Base-by-base conservation (phyloP, 2,888 invertebrate genomes). In the Galerucella nymphaeae region DNA sequence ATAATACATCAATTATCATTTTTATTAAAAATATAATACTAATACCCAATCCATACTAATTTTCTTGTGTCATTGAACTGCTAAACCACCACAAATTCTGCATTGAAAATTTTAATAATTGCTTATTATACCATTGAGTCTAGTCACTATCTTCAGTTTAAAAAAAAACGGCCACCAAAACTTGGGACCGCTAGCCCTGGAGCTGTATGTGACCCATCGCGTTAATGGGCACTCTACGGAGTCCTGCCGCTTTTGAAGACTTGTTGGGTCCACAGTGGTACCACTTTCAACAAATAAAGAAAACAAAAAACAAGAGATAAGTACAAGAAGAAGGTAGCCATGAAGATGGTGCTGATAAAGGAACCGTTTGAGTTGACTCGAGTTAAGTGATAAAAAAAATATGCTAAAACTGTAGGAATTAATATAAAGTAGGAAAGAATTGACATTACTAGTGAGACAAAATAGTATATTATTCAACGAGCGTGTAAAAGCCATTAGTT, bases 61-160 rank as follows among this genome's bases (percentile, higher is more conserved):
- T 42, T 42, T 42, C 13, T 42, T 42, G 10, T 30, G 30, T 6
- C 30, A 30, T 5, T 30, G 30, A 30, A 4, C 30, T 30, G 30
- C 30, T 2, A 23, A 23, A 23, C 23, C 23, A 23, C 13, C 9
- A 42, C 42, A 42, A 42, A 42, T 42, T 42, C 2, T 13, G 57
- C 70, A 70, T 70, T 70, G 57, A 20, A 70, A 55, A 69, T 70
- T 70, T 70, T 70, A 70, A 70, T 70, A 70, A 70, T 70, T 57
- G 64, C 63, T 70, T 64, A 70, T 70, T 70, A 70, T 63, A 70
- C 55, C 70, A 63, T 70, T 70, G 57, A 70, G 70, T 70, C 70
- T 70, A 70, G 70, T 70, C 70, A 70, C 70, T 63, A 70, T 55
- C 45, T 64, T 23, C 11, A 57, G 41, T 11, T 23, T 45, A 45